Percentiles rank a stretch among this genome's conserved stretches.
Evolutionary conservation across 2,888 invertebrate species (phyloP).

Genomic region (Lepidochitona cinerea): DNA sequence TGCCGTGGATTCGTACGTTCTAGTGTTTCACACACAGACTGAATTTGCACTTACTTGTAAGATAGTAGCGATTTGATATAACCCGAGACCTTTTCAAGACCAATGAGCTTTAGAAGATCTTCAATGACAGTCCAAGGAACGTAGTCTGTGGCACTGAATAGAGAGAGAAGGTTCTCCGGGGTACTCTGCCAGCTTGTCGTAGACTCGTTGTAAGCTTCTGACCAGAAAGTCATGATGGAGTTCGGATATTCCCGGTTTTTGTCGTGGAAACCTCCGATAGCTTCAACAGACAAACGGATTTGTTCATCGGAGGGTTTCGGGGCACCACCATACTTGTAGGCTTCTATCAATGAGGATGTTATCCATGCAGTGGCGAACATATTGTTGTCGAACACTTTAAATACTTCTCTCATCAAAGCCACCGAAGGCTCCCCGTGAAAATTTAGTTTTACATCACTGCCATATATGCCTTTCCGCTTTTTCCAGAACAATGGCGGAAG

Average conservation of each 20-base stretch:
- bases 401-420: neutral
- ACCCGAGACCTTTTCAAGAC: neutral
- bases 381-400: slow-evolving; percentile 1
- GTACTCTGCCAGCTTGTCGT: slow-evolving; percentile 42
- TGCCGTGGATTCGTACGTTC: no score
- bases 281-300: slow-evolving; percentile 11
- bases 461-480: neutral
- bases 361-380: slow-evolving; percentile 64
- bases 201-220: slow-evolving; percentile 49
- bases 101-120: slow-evolving; percentile 24
- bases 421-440: neutral
- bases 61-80: neutral
- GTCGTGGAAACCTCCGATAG: slow-evolving; percentile 46
- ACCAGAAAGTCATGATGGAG: slow-evolving; percentile 61
- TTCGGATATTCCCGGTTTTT: slow-evolving; percentile 46
- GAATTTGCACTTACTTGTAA: no score
- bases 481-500: neutral
- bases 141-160: slow-evolving; percentile 39
- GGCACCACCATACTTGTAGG: slow-evolving; percentile 41
- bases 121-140: slow-evolving; percentile 35
- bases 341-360: slow-evolving; percentile 50
- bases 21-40: no score
- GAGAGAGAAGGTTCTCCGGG: slow-evolving; percentile 42
- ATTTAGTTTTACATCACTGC: neutral
- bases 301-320: slow-evolving; percentile 36